A percentile compares a stretch with the other conserved stretches of the same genome.
Evolutionary conservation across 2,113 vertebrate genomes (phyloP).

Genomic region (Chionomys nivalis): DNA sequence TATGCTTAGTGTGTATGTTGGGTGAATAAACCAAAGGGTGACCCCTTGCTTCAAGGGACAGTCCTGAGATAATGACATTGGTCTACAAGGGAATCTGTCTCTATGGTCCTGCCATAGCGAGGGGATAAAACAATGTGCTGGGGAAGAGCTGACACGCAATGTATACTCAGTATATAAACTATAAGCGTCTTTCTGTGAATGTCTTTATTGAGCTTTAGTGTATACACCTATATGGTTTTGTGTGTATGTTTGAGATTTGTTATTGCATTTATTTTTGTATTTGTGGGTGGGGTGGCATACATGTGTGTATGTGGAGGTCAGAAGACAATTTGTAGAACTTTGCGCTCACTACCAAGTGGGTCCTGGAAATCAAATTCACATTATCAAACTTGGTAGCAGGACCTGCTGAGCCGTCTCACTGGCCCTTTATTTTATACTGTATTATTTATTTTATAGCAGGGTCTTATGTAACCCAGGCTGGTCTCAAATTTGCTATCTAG

Average conservation of each 20-base stretch:
- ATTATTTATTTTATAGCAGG: neutral
- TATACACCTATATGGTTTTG: neutral
- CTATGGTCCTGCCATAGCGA: neutral
- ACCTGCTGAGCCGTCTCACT: neutral
- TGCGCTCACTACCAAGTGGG: neutral
- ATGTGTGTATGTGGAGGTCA: neutral
- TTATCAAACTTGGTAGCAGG: neutral
- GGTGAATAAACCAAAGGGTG: neutral
- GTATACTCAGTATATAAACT: neutral
- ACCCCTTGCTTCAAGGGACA: neutral
- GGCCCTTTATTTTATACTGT: neutral
- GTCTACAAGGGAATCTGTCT: neutral
- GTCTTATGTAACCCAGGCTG: neutral
- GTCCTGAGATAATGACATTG: neutral
- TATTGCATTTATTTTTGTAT: neutral
- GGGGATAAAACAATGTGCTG: neutral
- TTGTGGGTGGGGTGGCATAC: neutral
- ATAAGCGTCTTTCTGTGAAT: neutral
- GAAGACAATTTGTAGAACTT: neutral
- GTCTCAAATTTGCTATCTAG: neutral
- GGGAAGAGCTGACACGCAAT: neutral
- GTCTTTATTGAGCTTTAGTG: neutral
- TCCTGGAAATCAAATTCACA: neutral
- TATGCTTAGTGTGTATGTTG: neutral
- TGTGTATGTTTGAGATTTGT: neutral